Conservation (phyloP, 2,888 invertebrate genomes). For the Drosophila nr. perissopoda region DNA sequence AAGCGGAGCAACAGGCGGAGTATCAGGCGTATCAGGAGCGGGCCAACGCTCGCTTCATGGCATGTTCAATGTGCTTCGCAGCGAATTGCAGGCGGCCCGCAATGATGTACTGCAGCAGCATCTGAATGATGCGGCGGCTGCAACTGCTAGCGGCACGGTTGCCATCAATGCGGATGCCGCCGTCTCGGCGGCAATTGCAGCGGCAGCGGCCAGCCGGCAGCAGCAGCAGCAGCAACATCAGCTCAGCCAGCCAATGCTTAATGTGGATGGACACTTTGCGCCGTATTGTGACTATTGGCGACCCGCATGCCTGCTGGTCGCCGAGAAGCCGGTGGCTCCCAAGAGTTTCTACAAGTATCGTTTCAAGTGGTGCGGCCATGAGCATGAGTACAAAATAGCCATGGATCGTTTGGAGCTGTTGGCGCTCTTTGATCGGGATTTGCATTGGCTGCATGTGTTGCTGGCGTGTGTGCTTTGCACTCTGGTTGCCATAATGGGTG, state of each 20-base stretch:
- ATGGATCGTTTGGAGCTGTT: conserved; percentile 96
- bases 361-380: conserved; percentile 81
- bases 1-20: not conserved
- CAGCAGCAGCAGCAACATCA: conserved; percentile 45
- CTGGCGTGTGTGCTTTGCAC: conserved; percentile 93
- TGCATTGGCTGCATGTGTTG: conserved; percentile 90
- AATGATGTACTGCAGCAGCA: conserved; percentile 64
- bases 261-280: conserved; percentile 81
- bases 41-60: conserved; percentile 80
- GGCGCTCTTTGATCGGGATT: conserved; percentile 96
- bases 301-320: conserved; percentile 81
- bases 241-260: conserved; percentile 75
- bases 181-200: conserved; percentile 27
- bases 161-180: conserved; percentile 30
- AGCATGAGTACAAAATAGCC: conserved; percentile 89
- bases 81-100: conserved; percentile 64
- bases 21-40: conserved; percentile 1
- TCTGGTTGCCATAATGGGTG: conserved; percentile 93
- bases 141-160: conserved; percentile 16
- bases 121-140: conserved; percentile 46
- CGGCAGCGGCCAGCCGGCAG: conserved; percentile 21
- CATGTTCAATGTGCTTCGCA: conserved; percentile 79
- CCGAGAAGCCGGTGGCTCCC: conserved; percentile 81
- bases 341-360: conserved; percentile 85
- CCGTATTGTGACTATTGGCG: conserved; percentile 84